Evolutionary conservation across 2,888 invertebrate species (phyloP).

Genomic region (Drosophila testacea): DNA sequence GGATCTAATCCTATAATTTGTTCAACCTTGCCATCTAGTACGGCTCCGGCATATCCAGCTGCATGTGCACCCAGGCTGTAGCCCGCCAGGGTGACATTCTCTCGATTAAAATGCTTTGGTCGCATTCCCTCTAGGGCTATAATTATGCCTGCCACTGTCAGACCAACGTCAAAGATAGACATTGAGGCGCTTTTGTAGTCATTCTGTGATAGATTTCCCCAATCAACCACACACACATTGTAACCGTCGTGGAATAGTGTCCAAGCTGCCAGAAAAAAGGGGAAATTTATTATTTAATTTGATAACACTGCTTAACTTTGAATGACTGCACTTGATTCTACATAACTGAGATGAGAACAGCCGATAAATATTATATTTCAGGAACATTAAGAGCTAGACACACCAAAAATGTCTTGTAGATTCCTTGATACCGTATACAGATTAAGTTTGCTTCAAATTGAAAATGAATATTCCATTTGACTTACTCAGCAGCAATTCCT

Average conservation of each 20-base stretch:
- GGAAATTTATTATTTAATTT: too few species aligned
- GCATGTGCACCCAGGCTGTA: constrained; percentile 85
- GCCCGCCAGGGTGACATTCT: constrained; percentile 83
- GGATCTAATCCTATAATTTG: constrained; percentile 85
- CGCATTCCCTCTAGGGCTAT: constrained; percentile 78
- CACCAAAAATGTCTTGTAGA: too few species aligned
- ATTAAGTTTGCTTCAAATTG: too few species aligned
- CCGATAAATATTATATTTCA: too few species aligned
- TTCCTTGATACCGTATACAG: too few species aligned
- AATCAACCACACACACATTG: constrained; percentile 84
- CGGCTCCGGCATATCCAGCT: constrained; percentile 82
- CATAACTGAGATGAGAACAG: too few species aligned
- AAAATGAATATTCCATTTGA: constrained; percentile 1
- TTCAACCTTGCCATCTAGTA: constrained; percentile 79
- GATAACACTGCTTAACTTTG: too few species aligned
- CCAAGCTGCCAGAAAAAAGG: constrained; percentile 73
- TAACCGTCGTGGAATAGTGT: constrained; percentile 75
- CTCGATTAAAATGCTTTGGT: constrained; percentile 71
- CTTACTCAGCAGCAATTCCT: constrained; percentile 80
- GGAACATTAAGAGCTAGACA: too few species aligned
- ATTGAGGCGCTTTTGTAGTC: constrained; percentile 83
- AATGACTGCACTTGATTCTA: too few species aligned
- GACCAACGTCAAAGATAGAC: constrained; percentile 84
- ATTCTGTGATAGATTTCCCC: constrained; percentile 82
- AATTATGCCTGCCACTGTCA: constrained; percentile 83